Evolutionary conservation across 2,797 vertebrate species (phyloP).

Genomic region (Myripristis jacobus): DNA sequence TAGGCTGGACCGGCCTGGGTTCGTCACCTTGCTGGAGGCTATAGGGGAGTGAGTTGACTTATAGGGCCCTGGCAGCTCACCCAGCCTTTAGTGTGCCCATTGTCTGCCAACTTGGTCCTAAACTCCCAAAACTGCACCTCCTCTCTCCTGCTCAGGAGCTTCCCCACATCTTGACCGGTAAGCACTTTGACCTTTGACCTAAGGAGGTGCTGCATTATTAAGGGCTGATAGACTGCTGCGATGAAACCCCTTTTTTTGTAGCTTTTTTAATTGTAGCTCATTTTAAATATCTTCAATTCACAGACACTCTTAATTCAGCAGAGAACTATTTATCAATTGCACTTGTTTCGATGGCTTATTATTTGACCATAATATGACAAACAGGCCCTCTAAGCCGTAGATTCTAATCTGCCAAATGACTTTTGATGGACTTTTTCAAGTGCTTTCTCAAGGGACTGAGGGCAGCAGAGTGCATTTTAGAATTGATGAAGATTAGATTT

Average conservation of each 20-base stretch:
- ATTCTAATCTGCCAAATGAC: constrained; percentile 11
- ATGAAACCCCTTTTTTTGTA: background rate
- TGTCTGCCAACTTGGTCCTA: constrained; percentile 71
- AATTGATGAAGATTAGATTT: constrained; percentile 36
- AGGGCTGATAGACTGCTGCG: background rate
- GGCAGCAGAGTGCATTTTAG: constrained; percentile 18
- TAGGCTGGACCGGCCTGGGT: constrained; percentile 37
- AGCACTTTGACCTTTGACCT: constrained; percentile 58
- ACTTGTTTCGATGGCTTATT: constrained; percentile 7
- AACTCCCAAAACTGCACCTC: constrained; percentile 65
- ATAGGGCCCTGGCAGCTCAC: constrained; percentile 54
- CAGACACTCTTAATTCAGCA: background rate
- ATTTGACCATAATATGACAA: background rate
- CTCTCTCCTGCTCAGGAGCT: constrained; percentile 65
- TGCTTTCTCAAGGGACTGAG: constrained; percentile 15
- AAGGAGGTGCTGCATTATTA: background rate
- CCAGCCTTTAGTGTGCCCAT: constrained; percentile 64
- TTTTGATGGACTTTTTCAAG: constrained; percentile 3
- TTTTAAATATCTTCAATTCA: no score
- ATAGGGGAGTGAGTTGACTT: constrained; percentile 69
- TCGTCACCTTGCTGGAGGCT: constrained; percentile 88
- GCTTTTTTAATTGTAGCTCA: no score
- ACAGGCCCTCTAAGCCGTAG: constrained; percentile 1
- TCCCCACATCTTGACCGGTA: constrained; percentile 66
- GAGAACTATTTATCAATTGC: background rate